Evolutionary conservation across 2,113 vertebrate genomes (phyloP).

Genomic region (Eurypyga helias): DNA sequence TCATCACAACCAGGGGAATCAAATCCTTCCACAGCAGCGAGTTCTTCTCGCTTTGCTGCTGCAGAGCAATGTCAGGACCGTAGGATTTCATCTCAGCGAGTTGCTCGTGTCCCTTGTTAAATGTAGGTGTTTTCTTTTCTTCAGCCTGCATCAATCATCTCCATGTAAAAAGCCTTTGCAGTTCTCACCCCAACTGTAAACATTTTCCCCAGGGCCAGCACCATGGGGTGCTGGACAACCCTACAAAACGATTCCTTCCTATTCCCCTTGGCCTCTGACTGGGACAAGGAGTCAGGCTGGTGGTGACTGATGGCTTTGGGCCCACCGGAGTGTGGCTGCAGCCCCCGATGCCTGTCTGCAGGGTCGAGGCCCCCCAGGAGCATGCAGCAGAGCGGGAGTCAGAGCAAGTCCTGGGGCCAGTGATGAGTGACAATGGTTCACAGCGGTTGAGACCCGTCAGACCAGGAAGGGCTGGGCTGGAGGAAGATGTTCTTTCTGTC

Average conservation of each 20-base stretch:
- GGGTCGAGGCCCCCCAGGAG: rapidly evolving
- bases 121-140: not conserved
- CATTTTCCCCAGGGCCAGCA: rapidly evolving
- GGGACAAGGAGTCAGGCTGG: not conserved
- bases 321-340: rapidly evolving
- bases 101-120: not conserved
- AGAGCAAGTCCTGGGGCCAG: not conserved
- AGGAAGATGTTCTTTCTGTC: not conserved
- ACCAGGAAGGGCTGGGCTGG: not conserved
- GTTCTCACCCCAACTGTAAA: not conserved
- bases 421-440: rapidly evolving
- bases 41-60: not conserved
- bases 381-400: rapidly evolving
- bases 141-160: not conserved
- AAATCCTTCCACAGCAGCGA: not conserved
- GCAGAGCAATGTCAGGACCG: not conserved
- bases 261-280: not conserved
- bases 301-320: not conserved
- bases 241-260: rapidly evolving
- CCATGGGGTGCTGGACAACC: no score
- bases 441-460: rapidly evolving
- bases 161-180: rapidly evolving
- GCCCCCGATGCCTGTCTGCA: rapidly evolving
- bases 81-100: not conserved
- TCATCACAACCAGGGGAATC: not conserved